Evolutionary conservation across 64 coral and sea anemone species (phyloP).

Genomic region (Actinia equina): DNA sequence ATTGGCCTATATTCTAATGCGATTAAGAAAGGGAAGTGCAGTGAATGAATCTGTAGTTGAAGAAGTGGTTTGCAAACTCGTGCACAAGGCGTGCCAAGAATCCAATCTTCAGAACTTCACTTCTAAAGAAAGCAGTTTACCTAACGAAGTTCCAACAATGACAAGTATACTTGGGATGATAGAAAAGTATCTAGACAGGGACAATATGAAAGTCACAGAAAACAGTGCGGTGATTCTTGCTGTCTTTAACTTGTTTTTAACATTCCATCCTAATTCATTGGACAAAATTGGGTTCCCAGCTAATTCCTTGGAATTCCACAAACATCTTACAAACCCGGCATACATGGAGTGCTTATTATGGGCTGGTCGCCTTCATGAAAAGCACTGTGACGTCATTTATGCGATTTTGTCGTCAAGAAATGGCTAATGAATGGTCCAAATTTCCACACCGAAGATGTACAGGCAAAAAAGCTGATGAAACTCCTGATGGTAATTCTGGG

Average conservation of each 20-base stretch:
- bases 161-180: constrained; percentile 28
- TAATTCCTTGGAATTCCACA: constrained; percentile 23
- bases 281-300: neutral
- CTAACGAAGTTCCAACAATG: neutral
- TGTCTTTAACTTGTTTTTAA: constrained; percentile 67
- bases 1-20: constrained; percentile 42
- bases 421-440: constrained; percentile 58
- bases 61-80: constrained; percentile 36
- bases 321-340: constrained; percentile 36
- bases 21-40: neutral
- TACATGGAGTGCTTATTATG: constrained; percentile 58
- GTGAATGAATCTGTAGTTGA: constrained; percentile 6
- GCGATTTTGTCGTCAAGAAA: constrained; percentile 65
- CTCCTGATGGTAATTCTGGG: constrained; percentile 72
- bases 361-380: constrained; percentile 60
- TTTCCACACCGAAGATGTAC: constrained; percentile 51
- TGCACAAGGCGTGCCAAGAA: constrained; percentile 26
- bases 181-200: constrained; percentile 49
- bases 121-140: neutral
- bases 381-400: constrained; percentile 69
- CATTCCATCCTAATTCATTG: constrained; percentile 37
- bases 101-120: neutral
- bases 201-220: constrained; percentile 78
- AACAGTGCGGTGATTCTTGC: constrained; percentile 72
- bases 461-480: constrained; percentile 70